Evolutionary conservation across 2,113 vertebrate genomes (phyloP), one percentile per base, ranked within the genome.

Genomic region (Vidua macroura): DNA sequence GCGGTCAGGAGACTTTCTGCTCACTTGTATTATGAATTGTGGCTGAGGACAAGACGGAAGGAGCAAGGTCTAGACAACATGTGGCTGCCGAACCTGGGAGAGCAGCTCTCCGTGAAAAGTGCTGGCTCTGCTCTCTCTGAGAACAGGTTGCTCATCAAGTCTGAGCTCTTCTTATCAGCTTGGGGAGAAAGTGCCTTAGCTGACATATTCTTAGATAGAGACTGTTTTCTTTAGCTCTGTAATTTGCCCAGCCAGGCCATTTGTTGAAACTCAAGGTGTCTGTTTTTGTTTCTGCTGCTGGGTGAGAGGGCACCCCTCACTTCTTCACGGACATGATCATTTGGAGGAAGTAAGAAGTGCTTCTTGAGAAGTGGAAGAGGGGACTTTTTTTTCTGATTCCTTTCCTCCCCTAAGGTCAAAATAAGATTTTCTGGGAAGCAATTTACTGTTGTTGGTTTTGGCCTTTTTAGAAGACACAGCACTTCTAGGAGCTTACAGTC

Each of bases 41-140:
- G 59, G 19, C 68, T 68, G 30, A 86, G 51, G 30, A 56, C 39
- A 52, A 48, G 35, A 31, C 83, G 83, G 52, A 77, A 88, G 37
- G 22, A 88, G 15, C 16, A 56, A 60, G 14, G 35, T 62, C 46
- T 62, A 53, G 59, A 52, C 14, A 62, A 90, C 77, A 58, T 9
- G 51, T 23, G 20, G 16, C 55, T 6, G 2, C 39, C 19, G 6
- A 68, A 58, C 18, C 39, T 55, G 72, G 81, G 55, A 22, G 59
- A 58, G 39, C 10, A 86, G 35, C 13, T 33, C 41, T 10, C 27
- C 2, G 2, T 7, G 46, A 55, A 76, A 60, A 0, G 0, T 15
- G 18, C 49, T 83, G n/a, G 48, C 27, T 46, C 31, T 59, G 68
- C 35, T n/a, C 10, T 37, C 37, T 59, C 10, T 82, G 69, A 86